phyloP scores from a whole-genome alignment of 2,797 vertebrate species.

The Arnoldichthys spilopterus region DNA sequence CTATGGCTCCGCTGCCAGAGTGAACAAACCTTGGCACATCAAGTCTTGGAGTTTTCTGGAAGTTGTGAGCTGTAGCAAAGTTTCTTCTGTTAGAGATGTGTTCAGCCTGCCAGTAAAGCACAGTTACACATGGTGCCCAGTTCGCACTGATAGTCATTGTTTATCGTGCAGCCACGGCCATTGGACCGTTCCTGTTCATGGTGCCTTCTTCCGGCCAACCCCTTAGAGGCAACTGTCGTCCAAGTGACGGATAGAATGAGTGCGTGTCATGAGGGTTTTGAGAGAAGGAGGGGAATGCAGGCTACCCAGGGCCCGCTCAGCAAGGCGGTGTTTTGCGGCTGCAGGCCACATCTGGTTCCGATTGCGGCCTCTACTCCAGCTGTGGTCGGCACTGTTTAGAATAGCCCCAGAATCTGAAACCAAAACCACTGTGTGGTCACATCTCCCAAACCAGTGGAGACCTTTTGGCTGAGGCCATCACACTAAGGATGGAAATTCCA shows the following conservation, averaged over 20 bases:
- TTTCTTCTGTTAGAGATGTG: not conserved
- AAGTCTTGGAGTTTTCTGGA: not conserved
- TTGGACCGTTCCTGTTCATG: not conserved
- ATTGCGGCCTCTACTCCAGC: slow-evolving; percentile 77
- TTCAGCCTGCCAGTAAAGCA: not conserved
- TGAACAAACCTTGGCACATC: not conserved
- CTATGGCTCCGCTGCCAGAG: not conserved
- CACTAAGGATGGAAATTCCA: slow-evolving; percentile 71
- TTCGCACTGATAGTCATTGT: not conserved
- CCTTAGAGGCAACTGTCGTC: not conserved
- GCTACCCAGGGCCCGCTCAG: slow-evolving; percentile 15
- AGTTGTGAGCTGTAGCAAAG: not conserved
- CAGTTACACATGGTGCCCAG: not conserved
- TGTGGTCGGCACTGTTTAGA: slow-evolving; percentile 82
- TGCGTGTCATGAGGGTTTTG: not conserved
- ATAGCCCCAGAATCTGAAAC: slow-evolving; percentile 80
- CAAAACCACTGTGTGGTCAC: slow-evolving; percentile 77
- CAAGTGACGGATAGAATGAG: not conserved
- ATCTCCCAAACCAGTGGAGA: slow-evolving; percentile 73
- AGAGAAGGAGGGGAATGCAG: slow-evolving; percentile 20
- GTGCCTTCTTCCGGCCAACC: slow-evolving; percentile 5
- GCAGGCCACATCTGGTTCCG: slow-evolving; percentile 81
- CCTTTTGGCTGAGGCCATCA: slow-evolving; percentile 67
- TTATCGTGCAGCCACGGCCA: not conserved
- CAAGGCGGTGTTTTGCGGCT: slow-evolving; percentile 61